Conservation (phyloP, 1,140 invertebrate species). For the Sminthurinus signatus region DNA sequence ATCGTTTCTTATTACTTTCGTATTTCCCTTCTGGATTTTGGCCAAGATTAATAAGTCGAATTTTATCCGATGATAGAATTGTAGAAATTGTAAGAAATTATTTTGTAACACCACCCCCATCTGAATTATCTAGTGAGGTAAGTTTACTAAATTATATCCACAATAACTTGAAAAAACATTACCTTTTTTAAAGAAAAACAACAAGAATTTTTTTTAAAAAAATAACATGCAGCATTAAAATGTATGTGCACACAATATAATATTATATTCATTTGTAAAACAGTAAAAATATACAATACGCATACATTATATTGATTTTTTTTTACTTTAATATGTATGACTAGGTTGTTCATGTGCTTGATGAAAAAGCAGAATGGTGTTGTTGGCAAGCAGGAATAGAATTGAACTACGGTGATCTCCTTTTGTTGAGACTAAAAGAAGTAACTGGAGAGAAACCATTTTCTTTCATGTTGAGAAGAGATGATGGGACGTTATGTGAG, state of each 20-base stretch:
- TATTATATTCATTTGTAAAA: too few relatives aligned
- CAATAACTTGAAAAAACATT: too few relatives aligned
- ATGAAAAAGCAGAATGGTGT: slow-evolving; percentile 77
- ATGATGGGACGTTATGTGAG: slow-evolving; percentile 43
- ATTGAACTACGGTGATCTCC: slow-evolving; percentile 70
- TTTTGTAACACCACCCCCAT: slow-evolving; percentile 49
- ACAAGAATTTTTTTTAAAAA: too few relatives aligned
- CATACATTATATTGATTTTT: too few relatives aligned
- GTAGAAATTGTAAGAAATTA: slow-evolving; percentile 69
- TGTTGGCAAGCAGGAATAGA: slow-evolving; percentile 94
- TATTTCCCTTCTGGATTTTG: slow-evolving; percentile 98
- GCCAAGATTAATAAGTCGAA: slow-evolving; percentile 85
- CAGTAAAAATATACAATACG: too few relatives aligned
- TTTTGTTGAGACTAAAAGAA: slow-evolving; percentile 76
- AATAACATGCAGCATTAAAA: too few relatives aligned
- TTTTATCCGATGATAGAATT: slow-evolving; percentile 81
- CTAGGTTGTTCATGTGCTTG: slow-evolving; percentile 51
- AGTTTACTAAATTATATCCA: not conserved
- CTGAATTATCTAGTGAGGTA: slow-evolving; percentile 38
- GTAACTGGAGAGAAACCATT: slow-evolving; percentile 47
- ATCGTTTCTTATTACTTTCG: slow-evolving; percentile 74
- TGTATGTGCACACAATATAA: too few relatives aligned
- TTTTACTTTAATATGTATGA: not conserved
- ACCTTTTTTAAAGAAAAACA: too few relatives aligned
- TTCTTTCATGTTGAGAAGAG: slow-evolving; percentile 37